Percentiles rank a stretch among this genome's conserved stretches.
Evolutionary conservation across 2,888 invertebrate species (phyloP).

Genomic region (Clostera curtula): DNA sequence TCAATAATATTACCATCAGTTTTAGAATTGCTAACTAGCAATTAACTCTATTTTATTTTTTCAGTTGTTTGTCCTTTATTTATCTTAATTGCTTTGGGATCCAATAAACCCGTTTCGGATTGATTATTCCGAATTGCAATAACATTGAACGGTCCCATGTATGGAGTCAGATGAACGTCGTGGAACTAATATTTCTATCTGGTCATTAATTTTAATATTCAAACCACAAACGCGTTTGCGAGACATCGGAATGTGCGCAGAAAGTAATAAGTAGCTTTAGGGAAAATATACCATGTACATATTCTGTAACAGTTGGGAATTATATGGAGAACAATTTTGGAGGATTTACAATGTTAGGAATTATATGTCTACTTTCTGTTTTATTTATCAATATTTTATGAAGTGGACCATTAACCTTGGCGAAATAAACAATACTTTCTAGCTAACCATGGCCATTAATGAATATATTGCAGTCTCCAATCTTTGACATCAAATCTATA

Average conservation of each 20-base stretch:
- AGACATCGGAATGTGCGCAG: slow-evolving; percentile 4
- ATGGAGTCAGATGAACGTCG: slow-evolving; percentile 27
- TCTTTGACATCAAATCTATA: no score
- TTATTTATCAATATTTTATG: no score
- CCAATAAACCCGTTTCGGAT: slow-evolving; percentile 22
- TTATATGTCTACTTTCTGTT: no score
- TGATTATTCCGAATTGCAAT: slow-evolving; percentile 21
- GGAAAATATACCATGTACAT: no score
- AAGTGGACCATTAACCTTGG: no score
- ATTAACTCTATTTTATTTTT: slow-evolving; percentile 34
- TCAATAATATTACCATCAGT: slow-evolving; percentile 35
- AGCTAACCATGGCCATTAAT: no score
- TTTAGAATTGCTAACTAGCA: slow-evolving; percentile 26
- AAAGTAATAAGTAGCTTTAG: no score
- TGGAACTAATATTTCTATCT: slow-evolving; percentile 36
- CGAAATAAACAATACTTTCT: no score
- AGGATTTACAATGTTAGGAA: no score
- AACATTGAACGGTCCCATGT: slow-evolving; percentile 14
- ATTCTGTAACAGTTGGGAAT: no score
- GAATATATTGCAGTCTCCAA: no score
- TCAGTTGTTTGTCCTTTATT: slow-evolving; percentile 21
- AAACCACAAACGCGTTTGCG: slow-evolving; percentile 25
- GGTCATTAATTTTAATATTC: slow-evolving; percentile 27
- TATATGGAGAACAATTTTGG: no score
- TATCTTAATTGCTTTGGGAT: slow-evolving; percentile 16